phyloP scores from a whole-genome alignment of 2,797 vertebrate genomes.

The Jordanella pulchra region DNA sequence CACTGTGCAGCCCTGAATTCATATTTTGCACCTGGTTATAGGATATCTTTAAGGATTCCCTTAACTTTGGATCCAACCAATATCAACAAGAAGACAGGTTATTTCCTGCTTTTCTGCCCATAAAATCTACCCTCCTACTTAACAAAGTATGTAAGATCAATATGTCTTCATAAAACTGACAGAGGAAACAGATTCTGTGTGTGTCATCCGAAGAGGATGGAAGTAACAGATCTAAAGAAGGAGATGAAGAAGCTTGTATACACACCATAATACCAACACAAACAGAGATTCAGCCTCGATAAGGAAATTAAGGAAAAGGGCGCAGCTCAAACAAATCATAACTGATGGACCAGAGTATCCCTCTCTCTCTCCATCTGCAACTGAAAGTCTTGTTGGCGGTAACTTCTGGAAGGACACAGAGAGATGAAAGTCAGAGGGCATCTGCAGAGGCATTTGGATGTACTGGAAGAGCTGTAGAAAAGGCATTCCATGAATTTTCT shows the following conservation, averaged over 20 bases:
- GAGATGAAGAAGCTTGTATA: slow-evolving; percentile 69
- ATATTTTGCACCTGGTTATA: neutral
- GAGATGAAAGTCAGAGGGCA: slow-evolving; percentile 31
- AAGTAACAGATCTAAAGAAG: slow-evolving; percentile 54
- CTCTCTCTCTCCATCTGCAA: slow-evolving; percentile 2
- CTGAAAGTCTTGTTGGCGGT: slow-evolving; percentile 3
- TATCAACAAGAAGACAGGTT: neutral
- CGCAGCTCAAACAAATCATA: slow-evolving; percentile 78
- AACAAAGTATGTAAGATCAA: neutral
- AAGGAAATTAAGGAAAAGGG: slow-evolving; percentile 84
- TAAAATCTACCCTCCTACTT: neutral
- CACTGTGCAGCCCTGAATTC: too few species aligned
- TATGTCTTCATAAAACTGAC: slow-evolving; percentile 2
- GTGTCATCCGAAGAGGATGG: slow-evolving; percentile 28
- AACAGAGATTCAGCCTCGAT: slow-evolving; percentile 80
- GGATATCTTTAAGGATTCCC: too few species aligned
- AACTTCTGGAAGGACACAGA: slow-evolving; percentile 28
- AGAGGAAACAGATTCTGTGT: neutral
- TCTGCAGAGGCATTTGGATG: slow-evolving; percentile 33
- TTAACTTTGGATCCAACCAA: neutral
- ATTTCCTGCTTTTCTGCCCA: neutral
- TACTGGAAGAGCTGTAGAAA: slow-evolving; percentile 23
- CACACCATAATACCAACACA: slow-evolving; percentile 66
- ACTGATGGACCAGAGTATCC: slow-evolving; percentile 38
- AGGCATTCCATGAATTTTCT: slow-evolving; percentile 41